Percentiles rank a stretch among this genome's conserved stretches.
These are phyloP conservation scores for Picathartes gymnocephalus DNA, from an alignment of 2,113 vertebrate genomes.

Conservation along the genomic window DNA sequence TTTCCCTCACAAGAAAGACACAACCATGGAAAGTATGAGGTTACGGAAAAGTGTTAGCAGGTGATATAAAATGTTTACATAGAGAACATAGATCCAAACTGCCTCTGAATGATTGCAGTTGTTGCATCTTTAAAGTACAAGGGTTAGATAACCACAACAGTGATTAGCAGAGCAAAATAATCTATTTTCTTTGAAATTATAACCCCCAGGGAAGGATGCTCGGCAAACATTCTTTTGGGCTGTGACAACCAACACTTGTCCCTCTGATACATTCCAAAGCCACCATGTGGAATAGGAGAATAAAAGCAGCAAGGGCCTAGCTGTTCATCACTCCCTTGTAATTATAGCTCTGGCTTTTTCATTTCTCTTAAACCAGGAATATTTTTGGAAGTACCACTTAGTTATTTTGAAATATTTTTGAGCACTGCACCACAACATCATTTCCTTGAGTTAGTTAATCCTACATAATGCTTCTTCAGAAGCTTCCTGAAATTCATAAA, in stretches of 20 bases:
- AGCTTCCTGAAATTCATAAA: not conserved
- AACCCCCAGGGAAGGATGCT: not conserved
- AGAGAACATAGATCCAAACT: not conserved
- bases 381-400: slow-evolving; percentile 18
- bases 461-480: not conserved
- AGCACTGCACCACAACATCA: not conserved
- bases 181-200: not conserved
- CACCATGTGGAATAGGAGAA: not conserved
- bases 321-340: not conserved
- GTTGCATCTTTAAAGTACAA: not conserved
- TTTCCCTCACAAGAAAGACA: slow-evolving; percentile 31
- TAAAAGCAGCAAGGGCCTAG: not conserved
- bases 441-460: not conserved
- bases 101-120: slow-evolving; percentile 8
- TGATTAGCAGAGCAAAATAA: not conserved
- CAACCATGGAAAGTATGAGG: slow-evolving; percentile 52
- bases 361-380: not conserved
- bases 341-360: not conserved
- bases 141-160: not conserved
- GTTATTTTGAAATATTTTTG: slow-evolving; percentile 18
- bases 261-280: not conserved
- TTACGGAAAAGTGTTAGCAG: slow-evolving; percentile 32
- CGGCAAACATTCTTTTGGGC: not conserved
- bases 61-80: slow-evolving; percentile 50
- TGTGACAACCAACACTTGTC: not conserved